phyloP scores from a whole-genome alignment of 2,888 invertebrate species.

The Neelides folsomi region DNA sequence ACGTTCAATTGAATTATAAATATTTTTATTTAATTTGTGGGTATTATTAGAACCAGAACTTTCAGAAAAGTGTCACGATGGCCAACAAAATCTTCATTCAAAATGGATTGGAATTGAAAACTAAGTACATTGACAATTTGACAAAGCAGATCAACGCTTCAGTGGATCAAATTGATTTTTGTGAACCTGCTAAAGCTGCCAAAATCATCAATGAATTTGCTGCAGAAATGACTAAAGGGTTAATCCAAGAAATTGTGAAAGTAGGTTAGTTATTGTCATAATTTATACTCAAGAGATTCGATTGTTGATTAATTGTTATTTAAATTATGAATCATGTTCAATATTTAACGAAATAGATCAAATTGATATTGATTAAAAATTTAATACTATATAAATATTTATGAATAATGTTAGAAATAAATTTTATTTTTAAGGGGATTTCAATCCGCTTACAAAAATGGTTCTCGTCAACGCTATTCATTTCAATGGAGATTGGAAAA shows the following conservation, averaged over 20 bases:
- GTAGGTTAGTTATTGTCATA: slow-evolving; percentile 22
- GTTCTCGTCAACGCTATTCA: slow-evolving; percentile 37
- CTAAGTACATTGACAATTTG: slow-evolving; percentile 21
- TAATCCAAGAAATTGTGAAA: slow-evolving; percentile 41
- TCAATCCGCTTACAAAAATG: slow-evolving; percentile 32
- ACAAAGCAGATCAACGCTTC: slow-evolving; percentile 30
- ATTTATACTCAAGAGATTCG: not conserved
- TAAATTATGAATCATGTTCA: not conserved
- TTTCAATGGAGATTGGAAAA: slow-evolving; percentile 36
- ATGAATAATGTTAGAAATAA: not conserved
- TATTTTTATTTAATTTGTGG: not conserved
- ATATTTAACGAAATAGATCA: no score
- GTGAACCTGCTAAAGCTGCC: slow-evolving; percentile 33
- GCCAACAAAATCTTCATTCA: slow-evolving; percentile 35
- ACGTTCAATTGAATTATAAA: not conserved
- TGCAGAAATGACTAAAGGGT: slow-evolving; percentile 38
- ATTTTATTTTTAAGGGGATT: slow-evolving; percentile 20
- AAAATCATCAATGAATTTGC: slow-evolving; percentile 42
- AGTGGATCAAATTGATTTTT: slow-evolving; percentile 33
- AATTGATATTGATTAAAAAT: no score
- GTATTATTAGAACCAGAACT: slow-evolving; percentile 1
- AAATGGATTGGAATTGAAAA: slow-evolving; percentile 23
- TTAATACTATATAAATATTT: no score
- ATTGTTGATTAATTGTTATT: not conserved
- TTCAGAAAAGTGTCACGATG: slow-evolving; percentile 3